These are phyloP conservation scores for Agapostemon virescens DNA, from an alignment of 2,888 invertebrate species.

Conservation along the genomic window DNA sequence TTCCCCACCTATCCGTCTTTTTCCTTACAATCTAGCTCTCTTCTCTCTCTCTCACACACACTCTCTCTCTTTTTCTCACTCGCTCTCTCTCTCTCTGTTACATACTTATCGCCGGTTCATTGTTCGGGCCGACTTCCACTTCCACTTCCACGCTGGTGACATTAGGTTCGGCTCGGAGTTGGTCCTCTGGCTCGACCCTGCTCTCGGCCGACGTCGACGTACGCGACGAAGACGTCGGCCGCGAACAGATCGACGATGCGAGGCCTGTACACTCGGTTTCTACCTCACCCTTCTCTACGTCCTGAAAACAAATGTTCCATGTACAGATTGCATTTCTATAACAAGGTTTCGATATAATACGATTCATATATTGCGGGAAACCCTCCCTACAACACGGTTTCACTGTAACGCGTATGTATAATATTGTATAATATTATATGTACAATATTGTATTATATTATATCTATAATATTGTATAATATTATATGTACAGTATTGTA, in stretches of 20 bases:
- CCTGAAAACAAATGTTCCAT: slow-evolving; percentile 66
- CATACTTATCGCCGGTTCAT: slow-evolving; percentile 56
- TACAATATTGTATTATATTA: no score
- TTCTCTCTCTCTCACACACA: neutral
- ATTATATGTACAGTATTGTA: no score
- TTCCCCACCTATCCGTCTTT: no score
- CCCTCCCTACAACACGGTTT: no score
- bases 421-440: no score
- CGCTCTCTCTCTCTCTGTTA: neutral
- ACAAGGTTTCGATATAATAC: no score
- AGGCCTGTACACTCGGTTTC: slow-evolving; percentile 37
- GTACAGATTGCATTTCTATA: no score
- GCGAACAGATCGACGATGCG: slow-evolving; percentile 54
- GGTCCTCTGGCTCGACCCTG: slow-evolving; percentile 47
- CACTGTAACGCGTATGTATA: no score
- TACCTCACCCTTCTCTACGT: slow-evolving; percentile 76
- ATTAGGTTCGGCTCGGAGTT: slow-evolving; percentile 34
- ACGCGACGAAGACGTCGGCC: slow-evolving; percentile 63
- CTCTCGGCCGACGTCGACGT: slow-evolving; percentile 64
- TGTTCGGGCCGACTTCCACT: slow-evolving; percentile 58
- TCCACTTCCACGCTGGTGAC: slow-evolving; percentile 45
- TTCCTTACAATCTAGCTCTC: no score
- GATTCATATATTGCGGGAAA: no score
- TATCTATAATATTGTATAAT: no score
- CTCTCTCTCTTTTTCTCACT: slow-evolving; percentile 37